phyloP scores from a whole-genome alignment of 2,797 vertebrate genomes.

The Acropternis orthonyx region DNA sequence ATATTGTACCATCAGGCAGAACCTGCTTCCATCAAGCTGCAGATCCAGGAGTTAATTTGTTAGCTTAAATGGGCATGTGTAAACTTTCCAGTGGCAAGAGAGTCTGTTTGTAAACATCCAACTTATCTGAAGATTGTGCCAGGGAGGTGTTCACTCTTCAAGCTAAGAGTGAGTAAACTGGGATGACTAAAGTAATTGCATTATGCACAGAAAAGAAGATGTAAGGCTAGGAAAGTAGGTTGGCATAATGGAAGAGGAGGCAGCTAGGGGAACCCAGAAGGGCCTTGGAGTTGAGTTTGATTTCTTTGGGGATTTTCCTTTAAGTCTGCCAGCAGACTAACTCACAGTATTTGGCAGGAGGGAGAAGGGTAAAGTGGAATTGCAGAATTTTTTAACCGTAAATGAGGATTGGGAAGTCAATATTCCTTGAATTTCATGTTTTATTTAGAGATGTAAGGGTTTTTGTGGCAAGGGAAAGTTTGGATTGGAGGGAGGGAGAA shows the following conservation, averaged over 20 bases:
- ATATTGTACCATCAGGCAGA: background rate
- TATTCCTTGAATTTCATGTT: background rate
- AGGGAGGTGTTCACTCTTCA: background rate
- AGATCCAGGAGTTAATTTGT: background rate
- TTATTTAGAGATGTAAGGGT: background rate
- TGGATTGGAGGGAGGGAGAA: background rate
- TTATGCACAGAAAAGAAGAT: background rate
- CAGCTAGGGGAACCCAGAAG: background rate
- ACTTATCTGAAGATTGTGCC: background rate
- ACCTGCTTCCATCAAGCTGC: background rate
- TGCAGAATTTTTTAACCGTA: background rate
- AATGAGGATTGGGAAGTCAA: background rate
- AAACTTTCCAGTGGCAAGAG: background rate
- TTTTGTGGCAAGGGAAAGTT: background rate
- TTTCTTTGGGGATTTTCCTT: background rate
- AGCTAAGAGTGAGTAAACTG: background rate
- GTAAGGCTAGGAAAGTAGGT: background rate
- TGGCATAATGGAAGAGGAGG: background rate
- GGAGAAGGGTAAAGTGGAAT: accelerated
- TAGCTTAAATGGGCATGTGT: background rate
- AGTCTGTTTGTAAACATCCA: background rate
- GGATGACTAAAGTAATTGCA: background rate
- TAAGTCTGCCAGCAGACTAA: background rate
- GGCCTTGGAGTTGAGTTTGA: background rate
- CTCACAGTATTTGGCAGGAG: background rate